Base-by-base conservation (phyloP, 2,888 invertebrate genomes). In the Rotaria macrura region DNA sequence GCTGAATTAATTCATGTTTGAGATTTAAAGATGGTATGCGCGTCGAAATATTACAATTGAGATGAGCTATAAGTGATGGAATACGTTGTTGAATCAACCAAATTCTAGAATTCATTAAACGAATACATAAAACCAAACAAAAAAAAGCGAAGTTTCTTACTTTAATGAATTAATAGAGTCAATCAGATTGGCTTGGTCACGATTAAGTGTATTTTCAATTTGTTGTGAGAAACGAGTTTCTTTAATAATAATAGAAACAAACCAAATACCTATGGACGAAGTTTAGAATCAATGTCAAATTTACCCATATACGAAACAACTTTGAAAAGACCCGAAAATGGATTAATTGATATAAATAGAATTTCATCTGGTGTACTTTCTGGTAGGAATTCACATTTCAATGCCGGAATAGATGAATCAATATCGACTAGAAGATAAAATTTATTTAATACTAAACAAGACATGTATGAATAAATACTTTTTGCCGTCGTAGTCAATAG, bases 81-180 rank as follows among this genome's bases (percentile, higher is more conserved):
- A 79, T n/a, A 79, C 79, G 79, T 43, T 79, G 79, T 43, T 79
- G 79, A 43, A 79, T 79, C 14, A 79, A 43, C 79, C 79, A 79
- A 79, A 79, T 25, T 79, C 79, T 79, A 43, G 14, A 79, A 25
- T 29, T 65, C 3, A 52, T 23, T 52, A 52, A 52, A 34, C 23
- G n/a, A 25, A 65, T 14, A 65, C 2, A 14, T 20, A 65, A 29
- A 23, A 14, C 12, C 65, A 29, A 65, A 43, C 3, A 43, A n/a
- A 25, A 40, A 43, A 23, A 29, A 79, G n/a, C 23, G 38, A 25
- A 25, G 6, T 43, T 25, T 43, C 25, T 14, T 79, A 43, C 79
- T 79, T 79, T 5, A 43, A 40, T 43, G 25, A 25, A 43, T 79
- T 79, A 43, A 79, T 79, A 6, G 79, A 1, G 3, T 79, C 79